Evolutionary conservation across 2,797 vertebrate species (phyloP), one percentile per base, ranked within the genome.

Genomic region (Enteromius thamalakanensis): DNA sequence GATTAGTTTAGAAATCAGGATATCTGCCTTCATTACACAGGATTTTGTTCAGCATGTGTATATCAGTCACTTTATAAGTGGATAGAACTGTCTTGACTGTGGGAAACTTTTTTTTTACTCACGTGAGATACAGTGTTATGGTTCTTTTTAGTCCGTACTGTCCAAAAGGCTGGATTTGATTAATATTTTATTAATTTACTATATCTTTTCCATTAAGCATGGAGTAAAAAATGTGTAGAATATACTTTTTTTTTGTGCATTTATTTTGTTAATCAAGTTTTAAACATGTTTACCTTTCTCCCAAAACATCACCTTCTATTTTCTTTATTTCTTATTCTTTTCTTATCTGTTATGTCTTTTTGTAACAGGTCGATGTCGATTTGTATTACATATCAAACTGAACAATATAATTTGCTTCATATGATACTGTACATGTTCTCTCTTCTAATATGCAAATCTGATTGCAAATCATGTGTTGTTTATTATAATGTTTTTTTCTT

Each of bases 11-110:
- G 9, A 67, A 21, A 65, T 49, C 42, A 42, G 65, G 15, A 49
- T 21, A 65, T 49, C 76, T 23, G 37, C 4, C 23, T 64, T 47
- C 17, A 78, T 78, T 65, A 78, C 58, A 21, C 42, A 65, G 19
- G 23, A 64, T 65, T 64, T 64, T 1, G 37, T 75, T 75, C 21
- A 75, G 32, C 45, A 49, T 32, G 23, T 29, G 0, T 29, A 19
- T 70, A 49, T 70, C 2, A 45, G 12, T 37, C 21, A 37, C 6
- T 58, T n/a, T 47, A 49, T 49, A 65, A 64, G 42, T 49, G 40
- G 23, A 21, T 65, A 17, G 58, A 64, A 47, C 8, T 15, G 21
- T 40, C 7, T 42, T 17, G 75, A 60, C 58, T 65, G 26, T 78
- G 76, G 42, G 55, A 76, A 76, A 45, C 8, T 12, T 32, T 32